phyloP scores from a whole-genome alignment of 2,113 vertebrate species.

The Gallinago media region DNA sequence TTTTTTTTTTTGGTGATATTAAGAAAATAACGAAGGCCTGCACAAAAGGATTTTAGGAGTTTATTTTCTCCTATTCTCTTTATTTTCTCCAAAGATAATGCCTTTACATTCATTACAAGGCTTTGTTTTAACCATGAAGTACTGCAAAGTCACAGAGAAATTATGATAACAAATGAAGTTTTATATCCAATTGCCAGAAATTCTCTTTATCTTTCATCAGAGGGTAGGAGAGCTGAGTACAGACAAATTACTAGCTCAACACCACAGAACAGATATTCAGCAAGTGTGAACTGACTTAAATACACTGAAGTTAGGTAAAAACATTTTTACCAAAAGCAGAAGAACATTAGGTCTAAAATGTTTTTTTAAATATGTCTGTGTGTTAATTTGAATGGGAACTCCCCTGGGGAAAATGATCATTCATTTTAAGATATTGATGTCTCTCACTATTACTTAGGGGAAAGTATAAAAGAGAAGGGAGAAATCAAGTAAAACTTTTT shows the following conservation, averaged over 20 bases:
- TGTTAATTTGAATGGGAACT: conserved; percentile 31
- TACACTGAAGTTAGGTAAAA: not conserved
- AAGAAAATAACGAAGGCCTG: not conserved
- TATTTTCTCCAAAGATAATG: not conserved
- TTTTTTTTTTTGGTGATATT: not conserved
- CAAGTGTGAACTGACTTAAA: not conserved
- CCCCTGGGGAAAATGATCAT: not conserved
- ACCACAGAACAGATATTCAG: not conserved
- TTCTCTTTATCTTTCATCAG: not conserved
- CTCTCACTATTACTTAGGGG: not conserved
- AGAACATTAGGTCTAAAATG: not conserved
- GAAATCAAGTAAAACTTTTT: not conserved
- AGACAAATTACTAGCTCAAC: not conserved
- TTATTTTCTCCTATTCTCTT: not conserved
- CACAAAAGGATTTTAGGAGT: not conserved
- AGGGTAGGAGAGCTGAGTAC: not conserved
- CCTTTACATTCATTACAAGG: not conserved
- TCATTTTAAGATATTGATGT: not conserved
- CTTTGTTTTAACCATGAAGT: not conserved
- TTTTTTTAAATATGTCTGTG: not conserved
- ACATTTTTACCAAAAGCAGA: conserved; percentile 2
- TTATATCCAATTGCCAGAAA: not conserved
- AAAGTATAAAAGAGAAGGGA: not conserved
- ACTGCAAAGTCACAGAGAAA: not conserved
- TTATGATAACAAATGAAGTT: not conserved